A percentile compares a stretch with the other conserved stretches of the same genome.
Conservation (phyloP, 2,113 vertebrate genomes). For the Tetrax tetrax region DNA sequence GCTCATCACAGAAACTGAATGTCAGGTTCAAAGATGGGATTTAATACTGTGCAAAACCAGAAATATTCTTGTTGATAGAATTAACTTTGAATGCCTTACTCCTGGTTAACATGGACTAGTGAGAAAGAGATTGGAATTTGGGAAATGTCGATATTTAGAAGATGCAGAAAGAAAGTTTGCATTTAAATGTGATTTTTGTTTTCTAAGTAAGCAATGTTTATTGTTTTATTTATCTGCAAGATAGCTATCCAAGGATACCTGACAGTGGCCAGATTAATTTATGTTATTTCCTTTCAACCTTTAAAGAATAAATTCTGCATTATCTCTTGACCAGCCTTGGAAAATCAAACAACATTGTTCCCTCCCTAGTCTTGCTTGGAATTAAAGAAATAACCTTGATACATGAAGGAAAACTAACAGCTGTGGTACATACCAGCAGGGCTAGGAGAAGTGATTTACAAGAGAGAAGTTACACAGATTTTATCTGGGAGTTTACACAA, state of each 20-base stretch:
- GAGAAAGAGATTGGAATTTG: background rate
- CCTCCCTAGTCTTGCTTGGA: background rate
- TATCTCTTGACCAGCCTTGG: conserved; percentile 5
- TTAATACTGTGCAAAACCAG: background rate
- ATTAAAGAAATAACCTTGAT: conserved; percentile 28
- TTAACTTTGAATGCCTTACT: background rate
- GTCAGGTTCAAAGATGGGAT: background rate
- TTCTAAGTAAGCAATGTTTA: background rate
- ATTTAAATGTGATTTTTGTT: background rate
- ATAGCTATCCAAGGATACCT: conserved; percentile 17
- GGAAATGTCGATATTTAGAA: background rate
- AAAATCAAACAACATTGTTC: conserved; percentile 6
- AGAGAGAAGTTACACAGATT: background rate
- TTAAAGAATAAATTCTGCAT: conserved; percentile 11
- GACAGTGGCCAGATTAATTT: background rate
- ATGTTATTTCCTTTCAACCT: background rate
- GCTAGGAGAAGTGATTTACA: background rate
- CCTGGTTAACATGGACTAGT: background rate
- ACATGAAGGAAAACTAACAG: background rate
- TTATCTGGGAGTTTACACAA: background rate
- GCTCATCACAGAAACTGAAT: background rate
- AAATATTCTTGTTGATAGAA: background rate
- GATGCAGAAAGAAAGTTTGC: background rate
- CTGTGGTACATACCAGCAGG: background rate
- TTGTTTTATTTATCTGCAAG: background rate